These are phyloP conservation scores for Nanorana parkeri DNA, from an alignment of 2,113 vertebrate genomes.

Conservation along the genomic window DNA sequence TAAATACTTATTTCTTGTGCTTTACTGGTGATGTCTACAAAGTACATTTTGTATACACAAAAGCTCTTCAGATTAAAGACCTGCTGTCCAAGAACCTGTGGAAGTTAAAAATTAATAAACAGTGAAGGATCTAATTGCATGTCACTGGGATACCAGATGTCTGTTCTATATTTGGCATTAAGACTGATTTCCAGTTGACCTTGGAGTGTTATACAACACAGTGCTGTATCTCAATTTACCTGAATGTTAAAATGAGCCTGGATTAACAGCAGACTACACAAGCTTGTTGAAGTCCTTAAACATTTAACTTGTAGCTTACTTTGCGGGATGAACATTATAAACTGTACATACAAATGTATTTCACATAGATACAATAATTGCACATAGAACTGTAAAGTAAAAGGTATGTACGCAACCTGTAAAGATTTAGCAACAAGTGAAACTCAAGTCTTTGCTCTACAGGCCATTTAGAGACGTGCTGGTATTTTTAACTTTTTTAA, in stretches of 20 bases:
- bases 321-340: too few species aligned
- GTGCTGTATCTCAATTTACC: slow-evolving; percentile 10
- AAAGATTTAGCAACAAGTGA: too few species aligned
- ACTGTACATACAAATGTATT: too few species aligned
- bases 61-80: not conserved
- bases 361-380: too few species aligned
- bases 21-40: not conserved
- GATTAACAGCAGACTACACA: too few species aligned
- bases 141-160: slow-evolving; percentile 29
- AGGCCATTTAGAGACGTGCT: too few species aligned
- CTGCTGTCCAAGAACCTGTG: not conserved
- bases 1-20: not conserved
- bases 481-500: too few species aligned
- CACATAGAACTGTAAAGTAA: too few species aligned
- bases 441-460: too few species aligned
- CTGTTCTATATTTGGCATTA: slow-evolving; percentile 29
- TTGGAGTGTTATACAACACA: slow-evolving; percentile 24
- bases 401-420: too few species aligned
- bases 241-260: not conserved
- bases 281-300: too few species aligned
- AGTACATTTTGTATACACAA: not conserved
- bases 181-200: slow-evolving; percentile 36
- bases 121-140: slow-evolving; percentile 14
- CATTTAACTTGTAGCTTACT: too few species aligned
- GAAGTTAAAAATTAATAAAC: slow-evolving; percentile 37